Percentiles rank a stretch among this genome's conserved stretches.
Evolutionary conservation across 2,888 invertebrate genomes (phyloP).

Genomic region (Amphipyra berbera): DNA sequence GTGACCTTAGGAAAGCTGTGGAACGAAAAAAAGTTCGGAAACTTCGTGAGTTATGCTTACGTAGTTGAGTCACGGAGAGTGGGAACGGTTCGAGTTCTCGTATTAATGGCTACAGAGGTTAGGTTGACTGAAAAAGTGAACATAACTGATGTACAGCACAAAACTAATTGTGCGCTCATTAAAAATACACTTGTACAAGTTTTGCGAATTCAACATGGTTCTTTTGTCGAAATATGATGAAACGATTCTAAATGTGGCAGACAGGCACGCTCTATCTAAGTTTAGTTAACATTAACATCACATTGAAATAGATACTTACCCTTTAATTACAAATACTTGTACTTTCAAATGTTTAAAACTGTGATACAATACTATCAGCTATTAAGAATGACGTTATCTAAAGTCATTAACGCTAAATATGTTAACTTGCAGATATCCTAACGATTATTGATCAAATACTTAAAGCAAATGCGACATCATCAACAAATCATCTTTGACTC

Average conservation of each 20-base stretch:
- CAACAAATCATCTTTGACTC: neutral
- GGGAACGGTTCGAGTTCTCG: conserved; percentile 49
- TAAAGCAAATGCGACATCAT: neutral
- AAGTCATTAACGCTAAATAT: conserved; percentile 21
- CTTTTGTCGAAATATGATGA: conserved; percentile 3
- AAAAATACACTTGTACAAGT: conserved; percentile 34
- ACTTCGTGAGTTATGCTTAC: conserved; percentile 31
- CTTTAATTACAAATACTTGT: neutral
- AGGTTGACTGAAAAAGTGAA: conserved; percentile 54
- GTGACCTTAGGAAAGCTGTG: conserved; percentile 45
- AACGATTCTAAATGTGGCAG: neutral
- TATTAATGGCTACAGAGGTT: conserved; percentile 40
- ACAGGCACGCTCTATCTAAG: neutral
- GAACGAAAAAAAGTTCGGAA: conserved; percentile 33
- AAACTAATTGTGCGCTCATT: conserved; percentile 50
- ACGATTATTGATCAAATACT: neutral
- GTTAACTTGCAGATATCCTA: neutral
- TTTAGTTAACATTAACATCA: conserved; percentile 1
- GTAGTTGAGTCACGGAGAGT: conserved; percentile 28
- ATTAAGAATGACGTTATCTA: conserved; percentile 3
- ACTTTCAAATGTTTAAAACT: no score
- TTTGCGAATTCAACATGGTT: conserved; percentile 15
- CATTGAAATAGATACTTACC: neutral
- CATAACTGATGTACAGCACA: conserved; percentile 36
- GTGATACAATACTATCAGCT: no score